These are phyloP conservation scores for Lasioglossum marginatum DNA, from an alignment of 2,888 invertebrate genomes.

Conservation along the genomic window DNA sequence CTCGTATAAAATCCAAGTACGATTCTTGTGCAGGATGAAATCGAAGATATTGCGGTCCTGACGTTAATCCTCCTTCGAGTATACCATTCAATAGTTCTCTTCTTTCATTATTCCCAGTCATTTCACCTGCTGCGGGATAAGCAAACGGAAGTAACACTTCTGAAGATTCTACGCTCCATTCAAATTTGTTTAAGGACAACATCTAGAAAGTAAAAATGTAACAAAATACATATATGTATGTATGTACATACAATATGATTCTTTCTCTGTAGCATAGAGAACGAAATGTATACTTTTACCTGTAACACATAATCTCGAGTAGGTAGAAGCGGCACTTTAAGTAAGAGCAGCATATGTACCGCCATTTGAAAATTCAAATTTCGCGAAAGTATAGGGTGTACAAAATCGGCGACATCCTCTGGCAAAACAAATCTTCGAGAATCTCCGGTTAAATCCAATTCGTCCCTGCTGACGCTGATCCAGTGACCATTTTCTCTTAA, in stretches of 20 bases:
- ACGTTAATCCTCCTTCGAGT: conserved; percentile 84
- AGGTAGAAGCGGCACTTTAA: conserved; percentile 88
- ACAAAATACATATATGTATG: background rate
- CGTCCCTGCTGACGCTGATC: conserved; percentile 86
- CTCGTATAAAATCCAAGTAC: conserved; percentile 86
- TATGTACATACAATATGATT: background rate
- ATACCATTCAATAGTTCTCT: conserved; percentile 74
- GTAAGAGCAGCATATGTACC: conserved; percentile 86
- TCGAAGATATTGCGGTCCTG: conserved; percentile 87
- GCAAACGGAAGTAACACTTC: conserved; percentile 79
- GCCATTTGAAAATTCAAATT: conserved; percentile 87
- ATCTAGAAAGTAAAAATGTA: conserved; percentile 62
- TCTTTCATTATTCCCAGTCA: conserved; percentile 70
- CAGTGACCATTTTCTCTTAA: conserved; percentile 90
- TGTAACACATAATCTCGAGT: conserved; percentile 78
- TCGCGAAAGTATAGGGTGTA: conserved; percentile 88
- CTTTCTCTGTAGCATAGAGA: background rate
- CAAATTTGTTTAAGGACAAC: conserved; percentile 73
- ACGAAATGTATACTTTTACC: conserved; percentile 54
- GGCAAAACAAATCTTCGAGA: conserved; percentile 88
- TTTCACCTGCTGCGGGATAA: conserved; percentile 77
- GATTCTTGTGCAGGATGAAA: conserved; percentile 87
- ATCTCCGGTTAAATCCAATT: conserved; percentile 86
- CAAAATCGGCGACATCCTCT: conserved; percentile 88
- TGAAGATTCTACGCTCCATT: conserved; percentile 79